These are phyloP conservation scores for Metacarcinus magister DNA, from an alignment of 2,888 invertebrate species.

Conservation along the genomic window DNA sequence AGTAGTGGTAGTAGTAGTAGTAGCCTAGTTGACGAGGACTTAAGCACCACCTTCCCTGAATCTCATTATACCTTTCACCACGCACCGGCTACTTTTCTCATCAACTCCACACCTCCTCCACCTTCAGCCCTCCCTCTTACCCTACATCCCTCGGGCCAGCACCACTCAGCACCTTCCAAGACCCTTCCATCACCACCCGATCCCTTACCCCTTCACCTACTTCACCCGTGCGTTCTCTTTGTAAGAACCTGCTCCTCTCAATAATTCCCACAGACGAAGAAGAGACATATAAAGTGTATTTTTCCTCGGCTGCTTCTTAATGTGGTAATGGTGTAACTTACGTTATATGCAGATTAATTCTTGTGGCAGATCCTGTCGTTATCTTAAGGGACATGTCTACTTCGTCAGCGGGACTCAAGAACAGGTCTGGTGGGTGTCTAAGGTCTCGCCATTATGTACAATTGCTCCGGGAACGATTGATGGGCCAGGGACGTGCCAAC, in stretches of 20 bases:
- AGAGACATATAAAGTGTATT: background rate
- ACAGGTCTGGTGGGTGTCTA: background rate
- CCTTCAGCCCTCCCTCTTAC: background rate
- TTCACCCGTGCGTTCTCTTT: no score
- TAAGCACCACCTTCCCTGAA: constrained; percentile 28
- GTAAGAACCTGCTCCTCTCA: background rate
- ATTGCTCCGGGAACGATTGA: background rate
- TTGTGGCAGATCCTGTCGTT: background rate
- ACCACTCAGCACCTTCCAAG: background rate
- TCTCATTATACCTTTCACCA: constrained; percentile 44
- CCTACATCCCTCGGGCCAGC: background rate
- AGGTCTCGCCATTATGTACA: constrained; percentile 6
- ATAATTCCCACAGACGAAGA: background rate
- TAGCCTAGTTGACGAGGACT: background rate
- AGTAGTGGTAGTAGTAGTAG: background rate
- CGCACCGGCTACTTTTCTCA: constrained; percentile 41
- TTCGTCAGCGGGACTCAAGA: background rate
- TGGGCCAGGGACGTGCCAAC: background rate
- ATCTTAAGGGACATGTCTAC: background rate
- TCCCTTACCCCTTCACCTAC: background rate
- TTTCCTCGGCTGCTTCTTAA: background rate
- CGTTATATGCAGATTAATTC: background rate
- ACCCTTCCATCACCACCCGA: background rate
- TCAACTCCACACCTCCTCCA: background rate
- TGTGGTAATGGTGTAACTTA: background rate